Percentiles rank a stretch among this genome's conserved stretches.
Evolutionary conservation across 2,113 vertebrate genomes (phyloP).

Genomic region (Sclerurus mexicanus): DNA sequence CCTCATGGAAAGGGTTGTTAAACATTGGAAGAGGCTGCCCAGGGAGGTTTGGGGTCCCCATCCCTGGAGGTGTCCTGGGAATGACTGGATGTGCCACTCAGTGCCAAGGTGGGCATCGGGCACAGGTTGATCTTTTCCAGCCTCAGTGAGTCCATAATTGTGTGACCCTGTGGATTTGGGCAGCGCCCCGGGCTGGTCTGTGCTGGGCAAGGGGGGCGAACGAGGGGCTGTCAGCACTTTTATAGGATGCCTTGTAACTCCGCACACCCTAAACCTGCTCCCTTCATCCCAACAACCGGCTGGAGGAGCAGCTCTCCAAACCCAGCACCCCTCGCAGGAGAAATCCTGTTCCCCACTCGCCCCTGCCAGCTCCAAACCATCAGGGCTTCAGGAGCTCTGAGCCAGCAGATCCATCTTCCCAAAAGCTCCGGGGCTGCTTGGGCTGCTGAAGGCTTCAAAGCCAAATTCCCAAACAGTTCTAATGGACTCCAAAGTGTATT

Average conservation of each 20-base stretch:
- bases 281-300: too few relatives aligned
- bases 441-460: neutral
- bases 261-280: neutral
- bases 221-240: neutral
- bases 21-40: neutral
- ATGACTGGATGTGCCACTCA: accelerated
- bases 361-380: neutral
- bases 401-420: neutral
- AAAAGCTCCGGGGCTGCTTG: neutral
- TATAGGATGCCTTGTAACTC: neutral
- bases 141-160: neutral
- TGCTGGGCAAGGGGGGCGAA: neutral
- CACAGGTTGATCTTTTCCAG: neutral
- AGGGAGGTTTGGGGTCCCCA: neutral
- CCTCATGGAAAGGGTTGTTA: accelerated
- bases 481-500: conserved; percentile 10
- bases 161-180: too few relatives aligned
- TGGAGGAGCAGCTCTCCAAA: neutral
- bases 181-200: accelerated
- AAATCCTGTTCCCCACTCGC: neutral
- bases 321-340: neutral
- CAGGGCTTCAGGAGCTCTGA: neutral
- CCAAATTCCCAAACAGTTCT: neutral
- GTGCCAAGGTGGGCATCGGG: neutral
- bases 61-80: neutral